Evolutionary conservation across 2,113 vertebrate genomes (phyloP), one percentile per base, ranked within the genome.

Genomic region (Otolemur garnettii): DNA sequence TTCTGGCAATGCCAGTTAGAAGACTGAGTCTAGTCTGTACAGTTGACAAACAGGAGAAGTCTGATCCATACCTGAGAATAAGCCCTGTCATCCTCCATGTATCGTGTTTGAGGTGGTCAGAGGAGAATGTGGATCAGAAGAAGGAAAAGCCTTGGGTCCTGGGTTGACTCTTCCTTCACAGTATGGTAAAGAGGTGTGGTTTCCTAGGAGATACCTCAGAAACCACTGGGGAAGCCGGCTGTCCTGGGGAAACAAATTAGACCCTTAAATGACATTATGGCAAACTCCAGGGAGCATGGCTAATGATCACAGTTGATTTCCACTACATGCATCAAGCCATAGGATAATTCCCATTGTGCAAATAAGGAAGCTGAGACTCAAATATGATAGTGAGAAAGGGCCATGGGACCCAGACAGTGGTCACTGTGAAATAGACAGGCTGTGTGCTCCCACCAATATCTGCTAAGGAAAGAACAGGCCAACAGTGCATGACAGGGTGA

Each of bases 161-260:
- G 3, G 26, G 5, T 21, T 82, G 22, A 22, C 18, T 64, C 59
- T 11, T 15, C 26, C 17, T 57, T 83, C 19, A 72, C 4, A 55
- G 5, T 7, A 75, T 22, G 24, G n/a, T 68, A 35, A 35, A 38
- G 50, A 87, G 33, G 11, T 35, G 7, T 64, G 28, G 4, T 66
- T 79, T 79, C n/a, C 77, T 75, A 90, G 28, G 18, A 64, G 38
- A 68, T 45, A 28, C 1, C 19, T 6, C 30, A 10, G 28, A 45
- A 17, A 60, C 14, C 69, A 42, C 75, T 26, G n/a, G 59, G 75
- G 35, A 82, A 77, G 42, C 24, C 28, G 42, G 55, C 5, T 66
- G 72, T 26, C 42, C 17, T n/a, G 94, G 75, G 22, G 35, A 90
- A 81, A 90, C 66, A 50, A 90, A 96, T 3, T 38, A 91, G 45